Conservation (phyloP, 2,888 invertebrate genomes). For the Neoscelio sp. region DNA sequence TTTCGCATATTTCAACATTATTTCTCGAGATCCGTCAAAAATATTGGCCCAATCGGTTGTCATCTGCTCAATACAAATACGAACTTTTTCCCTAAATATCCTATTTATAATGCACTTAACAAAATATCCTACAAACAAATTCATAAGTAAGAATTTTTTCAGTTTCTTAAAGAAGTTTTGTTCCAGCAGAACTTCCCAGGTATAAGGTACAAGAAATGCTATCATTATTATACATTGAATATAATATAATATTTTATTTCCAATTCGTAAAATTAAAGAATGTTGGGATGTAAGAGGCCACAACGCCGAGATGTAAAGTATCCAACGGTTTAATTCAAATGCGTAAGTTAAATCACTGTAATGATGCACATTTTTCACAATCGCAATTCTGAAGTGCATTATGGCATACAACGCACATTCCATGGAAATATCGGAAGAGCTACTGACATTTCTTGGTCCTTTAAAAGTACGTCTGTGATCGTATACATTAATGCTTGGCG, state of each 20-base stretch:
- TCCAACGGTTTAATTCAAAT: conserved; percentile 20
- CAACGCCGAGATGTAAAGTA: conserved; percentile 4
- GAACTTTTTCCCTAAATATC: background rate
- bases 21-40: conserved; percentile 4
- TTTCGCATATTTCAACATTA: conserved; percentile 18
- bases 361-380: background rate
- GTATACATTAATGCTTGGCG: background rate
- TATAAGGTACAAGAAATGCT: background rate
- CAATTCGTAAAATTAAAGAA: background rate
- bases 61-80: conserved; percentile 23
- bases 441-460: too few species aligned
- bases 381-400: background rate
- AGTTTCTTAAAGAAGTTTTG: background rate
- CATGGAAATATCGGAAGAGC: too few species aligned
- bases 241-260: background rate
- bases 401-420: too few species aligned
- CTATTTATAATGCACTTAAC: background rate
- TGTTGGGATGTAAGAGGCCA: conserved; percentile 11
- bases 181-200: conserved; percentile 3
- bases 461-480: too few species aligned
- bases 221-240: background rate
- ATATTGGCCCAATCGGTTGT: conserved; percentile 11
- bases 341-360: conserved; percentile 1
- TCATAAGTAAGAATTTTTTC: background rate
- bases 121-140: conserved; percentile 1